Base-by-base conservation (phyloP, 2,797 vertebrate genomes). In the Macroramphosus scolopax region DNA sequence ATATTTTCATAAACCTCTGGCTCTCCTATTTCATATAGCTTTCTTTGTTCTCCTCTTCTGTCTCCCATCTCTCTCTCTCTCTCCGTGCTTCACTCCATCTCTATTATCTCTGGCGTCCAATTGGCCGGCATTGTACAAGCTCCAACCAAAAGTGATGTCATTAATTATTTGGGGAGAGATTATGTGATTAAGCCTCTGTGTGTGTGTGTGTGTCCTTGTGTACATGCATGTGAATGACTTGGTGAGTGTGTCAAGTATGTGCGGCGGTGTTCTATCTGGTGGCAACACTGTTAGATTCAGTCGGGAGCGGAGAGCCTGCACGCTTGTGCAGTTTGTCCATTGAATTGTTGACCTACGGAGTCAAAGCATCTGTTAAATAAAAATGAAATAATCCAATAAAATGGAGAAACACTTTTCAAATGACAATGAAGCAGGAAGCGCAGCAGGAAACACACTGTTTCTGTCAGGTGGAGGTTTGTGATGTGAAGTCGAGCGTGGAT, bases 151-250 rank as follows among this genome's bases (percentile, higher is more conserved):
- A 72, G 78, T 80, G 46, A 78, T 68, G 77, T 77, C 77, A 79
- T 83, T 84, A 77, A 83, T 84, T 82, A 82, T 81, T 83, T 76
- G 72, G 45, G 59, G n/a, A 68, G 70, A 75, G 75, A 78, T 81
- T 83, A 83, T 82, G 63, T 71, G 66, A 79, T 79, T 82, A 80
- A 26, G 65, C 24, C 0, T 53, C 17, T 49, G 5, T 51, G 46
- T 33, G n/a, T n/a, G n/a, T n/a, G n/a, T n/a, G n/a, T n/a, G n/a
- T 46, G 22, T 39, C 30, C 10, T 7, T 35, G 57, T 54, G 16
- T 29, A 13, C 39, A 30, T 42, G 56, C 35, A 17, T 10, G 12
- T 25, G 30, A 14, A 45, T 47, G 37, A 31, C 35, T 54, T 10
- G 1, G n/a, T 48, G 49, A 26, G 37, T 47, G n/a, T n/a, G n/a